Evolutionary conservation across 2,888 invertebrate species (phyloP), one percentile per base, ranked within the genome.

Genomic region (Cordilura impudica): DNA sequence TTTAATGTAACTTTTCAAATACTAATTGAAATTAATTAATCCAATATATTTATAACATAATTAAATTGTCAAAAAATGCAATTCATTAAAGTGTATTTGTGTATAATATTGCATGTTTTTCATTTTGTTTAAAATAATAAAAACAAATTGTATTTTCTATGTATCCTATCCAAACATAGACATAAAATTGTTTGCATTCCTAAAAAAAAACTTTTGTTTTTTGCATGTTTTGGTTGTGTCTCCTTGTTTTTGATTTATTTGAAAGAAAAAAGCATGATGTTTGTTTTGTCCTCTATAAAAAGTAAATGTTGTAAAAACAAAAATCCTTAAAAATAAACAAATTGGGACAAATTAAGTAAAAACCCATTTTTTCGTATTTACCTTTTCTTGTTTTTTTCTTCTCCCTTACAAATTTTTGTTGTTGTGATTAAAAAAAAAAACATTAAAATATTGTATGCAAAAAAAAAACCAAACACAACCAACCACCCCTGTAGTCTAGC

Each of bases 371-470:
- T 63, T 63, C 56, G 69, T 70, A 70, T 75, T 75, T 56, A 23
- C 5, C 10, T 21, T 51, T 74, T 74, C 53, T 70, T 74, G 29
- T 78, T 71, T 67, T 71, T 67, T 54, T 43, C n/a, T 47, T 79
- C 66, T 79, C 39, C 31, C 61, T 61, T 29, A 49, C 26, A 39
- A 14, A 16, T 31, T n/a, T 51, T 19, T 54, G 51, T 53, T 39
- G 39, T 54, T 53, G 14, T 56, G 39, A 19, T 56, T 6, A 29
- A 35, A 49, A 63, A 51, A 49, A 49, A 70, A 53, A 53, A 39
- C 16, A 47, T 23, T n/a, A 45, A 10, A 58, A 47, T n/a, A n/a
- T 29, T 84, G 79, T 83, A 81, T 86, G 12, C 14, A 78, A 49
- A 72, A 51, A 51, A 58, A 73, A 70, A 49, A 63, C 29, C 47